These are phyloP conservation scores for Chaetura pelagica DNA, from an alignment of 2,113 vertebrate genomes.

Conservation along the genomic window DNA sequence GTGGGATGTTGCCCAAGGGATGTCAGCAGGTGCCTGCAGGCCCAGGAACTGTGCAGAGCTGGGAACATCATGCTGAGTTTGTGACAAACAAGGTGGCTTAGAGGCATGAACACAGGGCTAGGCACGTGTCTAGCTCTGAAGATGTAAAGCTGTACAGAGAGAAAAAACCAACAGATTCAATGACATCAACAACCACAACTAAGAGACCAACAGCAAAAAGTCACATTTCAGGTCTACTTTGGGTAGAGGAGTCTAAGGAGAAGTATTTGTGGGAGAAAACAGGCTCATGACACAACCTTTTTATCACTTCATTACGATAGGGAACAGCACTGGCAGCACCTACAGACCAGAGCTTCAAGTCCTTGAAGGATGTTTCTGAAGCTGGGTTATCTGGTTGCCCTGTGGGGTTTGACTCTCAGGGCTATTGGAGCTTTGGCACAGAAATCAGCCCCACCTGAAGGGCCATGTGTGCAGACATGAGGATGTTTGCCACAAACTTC, in stretches of 20 bases:
- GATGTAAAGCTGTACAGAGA: background rate
- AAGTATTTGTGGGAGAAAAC: background rate
- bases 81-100: background rate
- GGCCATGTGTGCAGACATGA: rapidly evolving
- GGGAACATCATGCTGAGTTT: background rate
- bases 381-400: rapidly evolving
- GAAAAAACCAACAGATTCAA: background rate
- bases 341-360: background rate
- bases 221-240: background rate
- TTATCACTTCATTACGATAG: background rate
- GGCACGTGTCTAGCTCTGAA: background rate
- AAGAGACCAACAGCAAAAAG: background rate
- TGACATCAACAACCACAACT: background rate
- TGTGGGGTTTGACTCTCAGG: background rate
- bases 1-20: background rate
- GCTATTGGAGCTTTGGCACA: background rate
- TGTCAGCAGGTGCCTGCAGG: background rate
- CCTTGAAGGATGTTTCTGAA: background rate
- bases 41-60: background rate
- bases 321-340: background rate
- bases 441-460: background rate
- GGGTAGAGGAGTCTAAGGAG: background rate
- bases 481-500: background rate
- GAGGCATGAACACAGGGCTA: background rate
- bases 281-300: background rate